Base-by-base conservation (phyloP, 2,113 vertebrate species). In the Xenus cinereus region DNA sequence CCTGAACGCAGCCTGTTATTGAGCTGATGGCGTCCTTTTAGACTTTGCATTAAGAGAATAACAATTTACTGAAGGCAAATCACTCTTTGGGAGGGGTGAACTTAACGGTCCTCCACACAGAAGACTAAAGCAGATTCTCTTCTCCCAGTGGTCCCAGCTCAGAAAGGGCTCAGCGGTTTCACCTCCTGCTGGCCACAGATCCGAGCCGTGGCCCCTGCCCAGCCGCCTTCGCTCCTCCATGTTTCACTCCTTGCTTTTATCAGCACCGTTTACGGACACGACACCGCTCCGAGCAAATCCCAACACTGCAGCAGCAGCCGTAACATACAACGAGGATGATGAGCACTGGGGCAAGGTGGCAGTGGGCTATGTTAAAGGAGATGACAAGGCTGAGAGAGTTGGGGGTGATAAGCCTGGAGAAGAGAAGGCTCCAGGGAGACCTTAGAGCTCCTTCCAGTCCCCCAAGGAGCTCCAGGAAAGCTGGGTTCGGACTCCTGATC, bases 251-350 rank as follows among this genome's bases (percentile, higher is more conserved):
- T 69, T 57, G 32, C 41, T 56, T 19, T 69, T 16, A 45, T 13
- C 76, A 72, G 56, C 57, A 59, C 23, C 2, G 2, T 35, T 53
- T 71, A 51, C 35, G 56, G 59, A 48, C 37, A 28, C 6, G 4
- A 48, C 23, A 51, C 43, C 27, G 10, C 14, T 15, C 68, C 14
- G 56, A 81, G 51, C 56, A 64, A 63, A 63, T 56, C 39, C 35
- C 24, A 62, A 26, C 8, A 8, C 45, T 37, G 63, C 57, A 82
- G 71, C 77, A 69, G 43, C 43, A 51, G 48, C 7, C 32, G 37
- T 62, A 83, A 66, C 16, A 30, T 2, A 14, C 14, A 45, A 22
- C 2, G 7, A 15, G 35, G 50, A 56, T 0, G 0, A 54, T 0
- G 6, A 73, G 56, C 69, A 7, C 32, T 3, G 33, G 71, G 71